Evolutionary conservation across 2,797 vertebrate genomes (phyloP).

Genomic region (Gymnothorax javanicus): DNA sequence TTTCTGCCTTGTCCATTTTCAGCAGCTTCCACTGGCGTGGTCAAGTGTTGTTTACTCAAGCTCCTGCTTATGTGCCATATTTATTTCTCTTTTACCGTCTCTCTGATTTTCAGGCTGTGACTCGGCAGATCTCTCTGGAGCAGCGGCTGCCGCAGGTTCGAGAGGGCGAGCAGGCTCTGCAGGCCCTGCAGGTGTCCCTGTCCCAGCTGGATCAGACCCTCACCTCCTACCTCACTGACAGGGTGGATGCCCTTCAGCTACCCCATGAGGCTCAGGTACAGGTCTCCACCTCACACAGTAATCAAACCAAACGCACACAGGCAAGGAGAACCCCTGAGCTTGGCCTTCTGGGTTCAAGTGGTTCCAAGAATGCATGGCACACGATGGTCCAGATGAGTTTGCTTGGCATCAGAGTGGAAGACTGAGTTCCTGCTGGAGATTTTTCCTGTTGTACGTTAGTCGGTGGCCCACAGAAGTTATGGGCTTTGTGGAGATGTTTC

Average conservation of each 20-base stretch:
- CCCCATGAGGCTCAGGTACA: conserved; percentile 93
- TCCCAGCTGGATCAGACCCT: conserved; percentile 88
- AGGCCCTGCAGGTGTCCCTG: conserved; percentile 86
- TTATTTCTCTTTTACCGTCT: background rate
- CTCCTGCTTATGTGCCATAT: background rate
- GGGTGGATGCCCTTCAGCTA: conserved; percentile 90
- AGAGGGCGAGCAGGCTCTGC: conserved; percentile 84
- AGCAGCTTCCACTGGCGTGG: too few relatives aligned
- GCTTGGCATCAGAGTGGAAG: too few relatives aligned
- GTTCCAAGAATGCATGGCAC: too few relatives aligned
- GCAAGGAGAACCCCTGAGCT: background rate
- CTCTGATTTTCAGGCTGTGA: conserved; percentile 76
- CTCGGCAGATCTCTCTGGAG: conserved; percentile 85
- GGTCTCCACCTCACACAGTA: background rate
- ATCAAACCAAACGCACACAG: background rate
- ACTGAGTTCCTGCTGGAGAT: too few relatives aligned
- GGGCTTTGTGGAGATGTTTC: too few relatives aligned
- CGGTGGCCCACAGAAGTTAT: too few relatives aligned
- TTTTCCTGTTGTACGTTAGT: too few relatives aligned
- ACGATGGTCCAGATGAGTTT: too few relatives aligned
- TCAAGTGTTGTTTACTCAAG: background rate
- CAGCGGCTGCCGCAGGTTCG: conserved; percentile 82
- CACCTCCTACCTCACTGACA: conserved; percentile 91
- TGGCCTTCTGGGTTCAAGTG: background rate
- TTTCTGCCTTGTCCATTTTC: too few relatives aligned